A percentile compares a stretch with the other conserved stretches of the same genome.
phyloP scores from a whole-genome alignment of 2,797 vertebrate species.

The Chiropotes sagulatus region DNA sequence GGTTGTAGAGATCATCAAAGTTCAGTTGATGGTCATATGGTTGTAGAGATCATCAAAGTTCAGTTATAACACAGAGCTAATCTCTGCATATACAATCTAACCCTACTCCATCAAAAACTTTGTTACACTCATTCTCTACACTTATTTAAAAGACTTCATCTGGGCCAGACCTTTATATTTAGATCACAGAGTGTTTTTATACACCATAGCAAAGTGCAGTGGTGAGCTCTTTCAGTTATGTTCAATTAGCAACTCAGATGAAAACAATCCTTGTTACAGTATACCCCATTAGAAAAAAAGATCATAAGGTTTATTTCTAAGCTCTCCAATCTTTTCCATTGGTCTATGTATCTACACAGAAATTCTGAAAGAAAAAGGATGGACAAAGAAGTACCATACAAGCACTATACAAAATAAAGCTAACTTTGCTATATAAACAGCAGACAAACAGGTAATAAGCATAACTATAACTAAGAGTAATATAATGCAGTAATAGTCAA shows the following conservation, averaged over 20 bases:
- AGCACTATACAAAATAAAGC: not conserved
- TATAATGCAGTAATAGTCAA: not conserved
- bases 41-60: too few species aligned
- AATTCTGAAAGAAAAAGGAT: not conserved
- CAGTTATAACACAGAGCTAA: not conserved
- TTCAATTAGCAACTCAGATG: not conserved
- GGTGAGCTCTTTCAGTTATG: not conserved
- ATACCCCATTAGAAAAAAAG: not conserved
- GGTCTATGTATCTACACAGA: not conserved
- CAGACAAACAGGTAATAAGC: not conserved
- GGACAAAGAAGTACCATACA: not conserved
- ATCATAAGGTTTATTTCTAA: not conserved
- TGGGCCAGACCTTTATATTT: not conserved
- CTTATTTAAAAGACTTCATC: not conserved
- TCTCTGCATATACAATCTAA: not conserved
- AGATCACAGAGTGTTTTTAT: not conserved
- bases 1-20: not conserved
- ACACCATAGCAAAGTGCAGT: not conserved
- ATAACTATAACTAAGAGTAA: not conserved
- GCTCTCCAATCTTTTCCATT: not conserved
- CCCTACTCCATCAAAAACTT: not conserved
- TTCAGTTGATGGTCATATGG: too few species aligned
- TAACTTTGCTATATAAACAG: not conserved
- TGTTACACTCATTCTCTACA: not conserved
- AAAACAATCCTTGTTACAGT: slow-evolving; percentile 21